phyloP scores from a whole-genome alignment of 1,140 invertebrate genomes.

The Nylanderia fulva region DNA sequence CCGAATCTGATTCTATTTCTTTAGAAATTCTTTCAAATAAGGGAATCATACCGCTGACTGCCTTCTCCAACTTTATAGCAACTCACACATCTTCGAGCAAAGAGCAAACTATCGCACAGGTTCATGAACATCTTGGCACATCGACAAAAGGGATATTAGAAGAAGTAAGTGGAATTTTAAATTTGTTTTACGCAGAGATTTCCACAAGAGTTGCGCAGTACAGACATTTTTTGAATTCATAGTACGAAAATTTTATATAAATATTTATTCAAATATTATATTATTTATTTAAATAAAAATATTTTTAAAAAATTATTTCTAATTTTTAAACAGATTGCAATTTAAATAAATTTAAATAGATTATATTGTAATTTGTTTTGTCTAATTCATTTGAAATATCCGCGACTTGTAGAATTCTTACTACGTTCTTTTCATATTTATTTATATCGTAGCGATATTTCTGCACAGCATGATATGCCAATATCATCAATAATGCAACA shows the following conservation, averaged over 20 bases:
- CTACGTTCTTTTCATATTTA: not conserved
- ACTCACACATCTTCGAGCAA: conserved; percentile 71
- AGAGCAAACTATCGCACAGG: conserved; percentile 71
- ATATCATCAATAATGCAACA: conserved; percentile 39
- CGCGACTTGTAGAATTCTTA: conserved; percentile 18
- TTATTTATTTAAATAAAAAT: conserved; percentile 7
- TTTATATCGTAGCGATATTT: not conserved
- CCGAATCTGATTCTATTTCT: conserved; percentile 78
- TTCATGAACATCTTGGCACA: conserved; percentile 78
- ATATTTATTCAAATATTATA: too few relatives aligned
- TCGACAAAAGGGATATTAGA: conserved; percentile 77
- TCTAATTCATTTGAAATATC: conserved; percentile 13
- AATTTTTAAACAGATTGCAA: not conserved
- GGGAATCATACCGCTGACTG: conserved; percentile 77
- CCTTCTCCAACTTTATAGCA: conserved; percentile 80
- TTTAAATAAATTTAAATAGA: conserved; percentile 10
- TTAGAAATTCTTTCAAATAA: conserved; percentile 77
- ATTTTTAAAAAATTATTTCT: not conserved
- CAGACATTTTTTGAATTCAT: not conserved
- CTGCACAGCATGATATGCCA: conserved; percentile 12
- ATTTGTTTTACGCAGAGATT: conserved; percentile 57
- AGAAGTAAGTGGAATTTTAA: conserved; percentile 78
- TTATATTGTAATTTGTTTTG: not conserved
- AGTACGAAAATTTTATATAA: not conserved
- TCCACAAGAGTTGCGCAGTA: not conserved